Conservation (phyloP, 2,888 invertebrate species). For the Drosophila meridiana region DNA sequence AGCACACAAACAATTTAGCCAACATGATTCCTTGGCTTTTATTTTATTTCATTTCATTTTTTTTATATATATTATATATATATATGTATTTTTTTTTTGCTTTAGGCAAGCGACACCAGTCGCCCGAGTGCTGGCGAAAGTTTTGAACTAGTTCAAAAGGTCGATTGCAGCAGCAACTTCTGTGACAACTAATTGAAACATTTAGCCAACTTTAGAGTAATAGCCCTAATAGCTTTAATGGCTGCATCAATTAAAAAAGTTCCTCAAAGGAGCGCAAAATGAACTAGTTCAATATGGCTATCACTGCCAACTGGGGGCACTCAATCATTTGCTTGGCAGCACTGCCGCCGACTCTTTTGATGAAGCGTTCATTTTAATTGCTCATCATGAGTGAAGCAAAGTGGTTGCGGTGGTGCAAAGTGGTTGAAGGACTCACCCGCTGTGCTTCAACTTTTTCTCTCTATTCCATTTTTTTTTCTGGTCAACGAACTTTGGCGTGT, state of each 20-base stretch:
- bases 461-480: conserved; percentile 13
- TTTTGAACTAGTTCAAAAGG: conserved; percentile 4
- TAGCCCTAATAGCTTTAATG: background rate
- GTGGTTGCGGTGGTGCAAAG: conserved; percentile 11
- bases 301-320: conserved; percentile 7
- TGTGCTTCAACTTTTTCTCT: conserved; percentile 15
- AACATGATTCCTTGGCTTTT: background rate
- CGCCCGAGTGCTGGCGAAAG: background rate
- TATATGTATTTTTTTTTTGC: background rate
- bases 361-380: conserved; percentile 60
- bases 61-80: background rate
- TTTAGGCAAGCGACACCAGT: background rate
- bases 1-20: conserved; percentile 10
- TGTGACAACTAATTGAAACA: background rate
- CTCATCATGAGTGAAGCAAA: conserved; percentile 44
- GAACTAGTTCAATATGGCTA: conserved; percentile 6
- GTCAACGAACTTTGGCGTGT: conserved; percentile 51
- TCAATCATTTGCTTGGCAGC: conserved; percentile 27
- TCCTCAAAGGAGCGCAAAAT: background rate
- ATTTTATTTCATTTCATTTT: background rate
- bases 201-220: background rate
- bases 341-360: conserved; percentile 32
- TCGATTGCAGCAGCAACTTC: background rate
- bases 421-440: conserved; percentile 19
- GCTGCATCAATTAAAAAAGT: conserved; percentile 2